These are phyloP conservation scores for Macroglossus sobrinus DNA, from an alignment of 2,113 vertebrate genomes.

Conservation along the genomic window DNA sequence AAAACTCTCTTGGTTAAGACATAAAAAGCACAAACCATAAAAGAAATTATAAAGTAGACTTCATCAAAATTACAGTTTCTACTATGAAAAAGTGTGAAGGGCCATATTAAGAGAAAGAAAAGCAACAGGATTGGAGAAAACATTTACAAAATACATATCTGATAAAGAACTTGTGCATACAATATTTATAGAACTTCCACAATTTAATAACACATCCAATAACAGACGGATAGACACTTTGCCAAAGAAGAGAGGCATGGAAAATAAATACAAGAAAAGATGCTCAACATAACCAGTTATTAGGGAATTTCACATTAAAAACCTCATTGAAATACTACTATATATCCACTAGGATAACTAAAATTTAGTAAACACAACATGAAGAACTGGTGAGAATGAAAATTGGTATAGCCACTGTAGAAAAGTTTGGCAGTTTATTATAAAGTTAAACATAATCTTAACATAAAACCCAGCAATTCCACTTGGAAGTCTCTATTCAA, in stretches of 20 bases:
- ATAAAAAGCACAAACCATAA: background rate
- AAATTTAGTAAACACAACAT: background rate
- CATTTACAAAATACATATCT: background rate
- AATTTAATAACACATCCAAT: background rate
- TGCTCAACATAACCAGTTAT: background rate
- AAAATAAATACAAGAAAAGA: background rate
- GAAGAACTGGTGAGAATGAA: background rate
- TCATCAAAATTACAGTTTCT: background rate
- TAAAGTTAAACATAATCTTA: background rate
- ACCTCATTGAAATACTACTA: background rate
- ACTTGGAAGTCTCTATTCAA: background rate
- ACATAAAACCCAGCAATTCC: background rate
- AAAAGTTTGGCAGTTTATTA: background rate
- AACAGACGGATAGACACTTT: background rate
- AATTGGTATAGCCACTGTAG: background rate
- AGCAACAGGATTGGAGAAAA: background rate
- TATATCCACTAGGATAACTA: background rate
- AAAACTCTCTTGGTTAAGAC: background rate
- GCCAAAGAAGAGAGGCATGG: background rate
- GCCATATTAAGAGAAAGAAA: background rate
- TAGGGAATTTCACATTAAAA: background rate
- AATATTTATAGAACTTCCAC: background rate
- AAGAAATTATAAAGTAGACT: background rate
- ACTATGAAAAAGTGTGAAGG: background rate
- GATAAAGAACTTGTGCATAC: background rate